Percentiles rank a stretch among this genome's conserved stretches.
Evolutionary conservation across 35 echinoderm and acorn worm genomes (phyloP).

Genomic region (Stichopus chloronotus): DNA sequence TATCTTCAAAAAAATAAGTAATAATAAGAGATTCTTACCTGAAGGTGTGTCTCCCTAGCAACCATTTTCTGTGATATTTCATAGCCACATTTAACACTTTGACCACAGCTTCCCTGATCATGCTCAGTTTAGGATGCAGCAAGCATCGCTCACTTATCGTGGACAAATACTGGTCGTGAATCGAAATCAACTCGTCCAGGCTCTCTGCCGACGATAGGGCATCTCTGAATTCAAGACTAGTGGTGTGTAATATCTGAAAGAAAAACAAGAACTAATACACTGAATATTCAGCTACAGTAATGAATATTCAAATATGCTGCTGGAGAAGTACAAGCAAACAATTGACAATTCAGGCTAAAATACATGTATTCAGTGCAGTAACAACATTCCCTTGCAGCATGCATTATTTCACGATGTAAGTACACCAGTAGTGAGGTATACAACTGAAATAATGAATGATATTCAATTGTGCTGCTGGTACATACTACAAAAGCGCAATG

Average conservation of each 20-base stretch:
- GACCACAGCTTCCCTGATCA: constrained; percentile 81
- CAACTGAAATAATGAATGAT: no score
- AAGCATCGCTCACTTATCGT: constrained; percentile 86
- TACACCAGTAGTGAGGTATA: no score
- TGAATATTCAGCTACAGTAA: no score
- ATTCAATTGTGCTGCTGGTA: no score
- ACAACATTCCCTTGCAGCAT: no score
- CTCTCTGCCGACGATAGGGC: constrained; percentile 59
- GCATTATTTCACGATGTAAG: no score
- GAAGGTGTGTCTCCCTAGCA: constrained; percentile 76
- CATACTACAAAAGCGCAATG: no score
- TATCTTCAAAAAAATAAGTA: neutral
- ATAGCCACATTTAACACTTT: constrained; percentile 86
- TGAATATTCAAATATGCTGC: no score
- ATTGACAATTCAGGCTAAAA: no score
- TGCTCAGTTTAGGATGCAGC: constrained; percentile 78
- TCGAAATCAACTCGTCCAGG: constrained; percentile 69
- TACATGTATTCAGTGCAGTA: no score
- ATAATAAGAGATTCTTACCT: constrained; percentile 56
- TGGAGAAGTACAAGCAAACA: no score
- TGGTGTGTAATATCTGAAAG: constrained; percentile 88
- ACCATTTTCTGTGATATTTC: constrained; percentile 86
- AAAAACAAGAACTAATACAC: neutral
- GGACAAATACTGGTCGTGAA: constrained; percentile 77
- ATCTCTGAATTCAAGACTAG: constrained; percentile 83